Evolutionary conservation across 2,888 invertebrate species (phyloP).

Genomic region (Nycteola revayana): DNA sequence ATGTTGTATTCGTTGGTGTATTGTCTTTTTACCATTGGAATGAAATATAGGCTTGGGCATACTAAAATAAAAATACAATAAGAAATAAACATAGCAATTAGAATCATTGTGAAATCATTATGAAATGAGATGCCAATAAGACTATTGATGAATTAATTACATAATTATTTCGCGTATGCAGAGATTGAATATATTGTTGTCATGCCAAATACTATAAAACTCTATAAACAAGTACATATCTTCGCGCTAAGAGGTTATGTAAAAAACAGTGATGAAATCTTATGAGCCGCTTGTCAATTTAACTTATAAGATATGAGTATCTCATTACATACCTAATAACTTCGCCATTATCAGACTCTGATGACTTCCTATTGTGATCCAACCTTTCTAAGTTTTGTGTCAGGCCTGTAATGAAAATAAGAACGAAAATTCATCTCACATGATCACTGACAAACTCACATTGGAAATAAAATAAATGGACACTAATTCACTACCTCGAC

Average conservation of each 20-base stretch:
- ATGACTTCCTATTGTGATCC: slow-evolving; percentile 85
- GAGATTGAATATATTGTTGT: not conserved
- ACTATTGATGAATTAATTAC: not conserved
- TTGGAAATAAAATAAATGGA: slow-evolving; percentile 11
- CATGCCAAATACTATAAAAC: slow-evolving; percentile 10
- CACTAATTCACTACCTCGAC: slow-evolving; percentile 83
- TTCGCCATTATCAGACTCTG: slow-evolving; percentile 86
- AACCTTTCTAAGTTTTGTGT: slow-evolving; percentile 91
- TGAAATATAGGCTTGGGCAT: slow-evolving; percentile 92
- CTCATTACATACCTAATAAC: slow-evolving; percentile 81
- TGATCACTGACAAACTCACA: slow-evolving; percentile 29
- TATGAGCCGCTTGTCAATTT: no score
- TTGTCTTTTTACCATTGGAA: slow-evolving; percentile 84
- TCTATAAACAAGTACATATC: slow-evolving; percentile 22
- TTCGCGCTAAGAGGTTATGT: slow-evolving; percentile 67
- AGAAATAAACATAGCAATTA: slow-evolving; percentile 15
- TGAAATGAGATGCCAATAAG: not conserved
- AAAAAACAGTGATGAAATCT: slow-evolving; percentile 71
- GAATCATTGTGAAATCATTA: slow-evolving; percentile 3
- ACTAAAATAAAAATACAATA: slow-evolving; percentile 70
- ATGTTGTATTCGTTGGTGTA: slow-evolving; percentile 82
- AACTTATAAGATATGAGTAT: slow-evolving; percentile 31
- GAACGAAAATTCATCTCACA: slow-evolving; percentile 42
- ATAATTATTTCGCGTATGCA: not conserved
- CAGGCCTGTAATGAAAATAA: slow-evolving; percentile 81